A percentile compares a stretch with the other conserved stretches of the same genome.
These are phyloP conservation scores for Drosophila miranda DNA, from an alignment of 1,140 invertebrate species.

Conservation along the genomic window DNA sequence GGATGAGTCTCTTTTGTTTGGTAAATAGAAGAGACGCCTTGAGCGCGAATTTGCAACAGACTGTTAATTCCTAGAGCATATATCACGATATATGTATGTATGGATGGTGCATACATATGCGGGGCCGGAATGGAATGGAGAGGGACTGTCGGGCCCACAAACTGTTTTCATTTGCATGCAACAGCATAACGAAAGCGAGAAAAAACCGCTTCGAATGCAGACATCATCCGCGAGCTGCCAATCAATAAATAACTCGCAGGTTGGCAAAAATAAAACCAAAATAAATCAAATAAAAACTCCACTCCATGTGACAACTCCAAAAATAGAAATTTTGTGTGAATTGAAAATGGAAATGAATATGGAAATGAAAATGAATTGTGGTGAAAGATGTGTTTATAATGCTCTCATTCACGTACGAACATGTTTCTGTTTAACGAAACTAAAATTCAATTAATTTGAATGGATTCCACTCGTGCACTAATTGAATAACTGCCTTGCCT, in stretches of 20 bases:
- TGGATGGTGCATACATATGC: no score
- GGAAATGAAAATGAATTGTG: constrained; percentile 17
- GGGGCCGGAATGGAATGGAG: neutral
- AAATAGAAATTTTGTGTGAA: constrained; percentile 48
- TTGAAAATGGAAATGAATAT: constrained; percentile 29
- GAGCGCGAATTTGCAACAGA: constrained; percentile 42
- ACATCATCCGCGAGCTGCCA: constrained; percentile 35
- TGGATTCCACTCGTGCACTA: constrained; percentile 41
- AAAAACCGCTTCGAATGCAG: constrained; percentile 32
- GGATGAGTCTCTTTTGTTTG: constrained; percentile 1
- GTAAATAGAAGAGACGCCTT: constrained; percentile 36
- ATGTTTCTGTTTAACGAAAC: constrained; percentile 1
- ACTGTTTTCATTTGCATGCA: constrained; percentile 6
- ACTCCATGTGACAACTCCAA: constrained; percentile 35
- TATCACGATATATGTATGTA: no score
- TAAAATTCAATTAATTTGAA: constrained; percentile 66
- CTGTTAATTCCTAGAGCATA: constrained; percentile 42
- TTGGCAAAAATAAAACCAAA: constrained; percentile 18
- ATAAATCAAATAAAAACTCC: constrained; percentile 18
- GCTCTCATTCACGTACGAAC: neutral
- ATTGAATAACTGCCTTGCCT: constrained; percentile 59
- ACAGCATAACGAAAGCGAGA: constrained; percentile 18
- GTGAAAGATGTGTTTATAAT: constrained; percentile 25
- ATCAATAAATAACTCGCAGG: constrained; percentile 47
- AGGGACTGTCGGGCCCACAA: neutral